Evolutionary conservation across 53 echinoderm and acorn worm genomes (phyloP).

Genomic region (Patiria pectinifera): DNA sequence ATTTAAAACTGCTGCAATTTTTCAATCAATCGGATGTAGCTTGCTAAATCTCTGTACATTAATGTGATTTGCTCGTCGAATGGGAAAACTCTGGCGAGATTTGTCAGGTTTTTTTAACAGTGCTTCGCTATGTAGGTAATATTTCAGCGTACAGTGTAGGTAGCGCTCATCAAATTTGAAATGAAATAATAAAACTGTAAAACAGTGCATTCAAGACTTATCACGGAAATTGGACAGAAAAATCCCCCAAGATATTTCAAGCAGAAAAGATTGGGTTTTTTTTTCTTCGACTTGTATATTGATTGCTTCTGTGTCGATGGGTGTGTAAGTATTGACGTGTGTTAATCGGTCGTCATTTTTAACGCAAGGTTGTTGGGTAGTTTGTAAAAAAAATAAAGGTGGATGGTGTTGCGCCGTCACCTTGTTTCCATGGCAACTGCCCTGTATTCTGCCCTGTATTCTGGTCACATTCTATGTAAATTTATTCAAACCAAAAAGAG

Average conservation of each 20-base stretch:
- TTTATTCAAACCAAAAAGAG: neutral
- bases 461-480: constrained; percentile 51
- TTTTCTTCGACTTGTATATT: neutral
- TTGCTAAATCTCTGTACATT: constrained; percentile 11
- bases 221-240: neutral
- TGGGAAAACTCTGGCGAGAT: neutral
- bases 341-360: neutral
- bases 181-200: constrained; percentile 27
- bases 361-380: neutral
- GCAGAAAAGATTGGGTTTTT: neutral
- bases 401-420: too few relatives aligned
- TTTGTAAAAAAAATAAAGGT: too few relatives aligned
- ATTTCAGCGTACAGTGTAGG: neutral
- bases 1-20: constrained; percentile 1
- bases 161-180: constrained; percentile 14
- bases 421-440: neutral
- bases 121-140: constrained; percentile 14
- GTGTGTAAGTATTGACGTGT: neutral
- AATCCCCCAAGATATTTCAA: neutral
- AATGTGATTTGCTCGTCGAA: constrained; percentile 48
- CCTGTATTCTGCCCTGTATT: constrained; percentile 11
- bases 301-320: neutral
- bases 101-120: constrained; percentile 3
- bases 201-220: constrained; percentile 28
- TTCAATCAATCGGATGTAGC: neutral